Conservation (phyloP, 2,113 vertebrate genomes). For the Proterorhinus semilunaris region DNA sequence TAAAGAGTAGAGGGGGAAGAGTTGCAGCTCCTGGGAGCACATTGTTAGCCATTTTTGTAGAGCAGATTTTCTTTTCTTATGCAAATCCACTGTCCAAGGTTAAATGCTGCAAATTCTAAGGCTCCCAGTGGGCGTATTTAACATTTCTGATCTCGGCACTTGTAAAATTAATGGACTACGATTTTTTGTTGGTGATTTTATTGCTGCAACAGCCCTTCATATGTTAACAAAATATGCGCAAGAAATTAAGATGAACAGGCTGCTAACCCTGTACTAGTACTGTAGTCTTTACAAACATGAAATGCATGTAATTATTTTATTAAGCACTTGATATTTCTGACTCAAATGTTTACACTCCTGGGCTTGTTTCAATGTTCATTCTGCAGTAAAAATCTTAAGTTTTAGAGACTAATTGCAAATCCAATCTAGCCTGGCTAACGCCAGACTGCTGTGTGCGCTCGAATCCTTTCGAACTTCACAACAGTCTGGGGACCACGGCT, state of each 20-base stretch:
- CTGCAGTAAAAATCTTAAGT: no score
- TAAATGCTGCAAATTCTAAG: conserved; percentile 4
- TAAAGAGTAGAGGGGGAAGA: background rate
- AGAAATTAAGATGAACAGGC: background rate
- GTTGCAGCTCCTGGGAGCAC: background rate
- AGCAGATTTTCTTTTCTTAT: conserved; percentile 3
- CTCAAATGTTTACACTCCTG: no score
- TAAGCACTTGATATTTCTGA: no score
- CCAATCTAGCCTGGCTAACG: no score
- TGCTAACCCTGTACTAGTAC: no score
- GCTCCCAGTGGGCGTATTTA: conserved; percentile 1
- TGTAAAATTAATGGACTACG: background rate
- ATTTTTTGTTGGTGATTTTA: background rate
- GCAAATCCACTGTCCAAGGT: background rate
- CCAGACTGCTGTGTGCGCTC: no score
- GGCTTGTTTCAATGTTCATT: no score
- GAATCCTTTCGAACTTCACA: no score
- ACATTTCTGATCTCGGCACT: background rate
- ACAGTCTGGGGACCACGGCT: no score
- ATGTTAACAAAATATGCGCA: background rate
- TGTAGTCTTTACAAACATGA: no score
- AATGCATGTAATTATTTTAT: no score
- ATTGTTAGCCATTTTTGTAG: background rate
- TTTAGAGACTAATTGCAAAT: no score
- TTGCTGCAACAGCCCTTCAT: background rate